Evolutionary conservation across 2,113 vertebrate species (phyloP), one percentile per base, ranked within the genome.

Genomic region (Thamnaconus septentrionalis): DNA sequence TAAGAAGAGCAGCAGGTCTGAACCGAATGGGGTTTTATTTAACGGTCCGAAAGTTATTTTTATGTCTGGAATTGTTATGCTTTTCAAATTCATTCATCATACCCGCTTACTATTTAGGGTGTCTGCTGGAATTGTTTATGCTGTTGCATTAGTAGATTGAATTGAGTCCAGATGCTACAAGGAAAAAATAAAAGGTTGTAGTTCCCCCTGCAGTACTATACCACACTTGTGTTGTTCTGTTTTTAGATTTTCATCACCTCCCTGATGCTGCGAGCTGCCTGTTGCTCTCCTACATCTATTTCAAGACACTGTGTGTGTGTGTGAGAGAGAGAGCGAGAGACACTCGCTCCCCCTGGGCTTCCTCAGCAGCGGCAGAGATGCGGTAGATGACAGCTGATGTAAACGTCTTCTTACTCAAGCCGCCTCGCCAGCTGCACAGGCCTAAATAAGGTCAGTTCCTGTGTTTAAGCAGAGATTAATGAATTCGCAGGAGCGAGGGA

Each of bases 391-490:
- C 79, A 79, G 59, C 56, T 67, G 60, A 73, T 49, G 56, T 79
- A 87, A 87, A 89, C 85, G 75, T 39, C 65, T 68, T 59, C 47
- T 56, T 50, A 44, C 31, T 45, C 59, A 5, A 41, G 9, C 7
- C 48, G 55, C 69, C 63, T 47, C 56, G 41, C 44, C 49, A 0
- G 0, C 41, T 18, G 50, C 61, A 73, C 53, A 83, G 62, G 58
- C 52, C 90, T 84, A 86, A 88, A 89, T 89, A 87, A 86, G 90
- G 89, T 69, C 4, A 66, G 54, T 74, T 78, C 53, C 78, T 63
- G 56, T 44, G 45, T 40, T 31, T 53, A 41, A n/a, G n/a, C 8
- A 10, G 1, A 64, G 62, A 74, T 55, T 44, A 56, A 76, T 63
- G 10, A 6, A 44, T 59, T n/a, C 73, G 63, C 11, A 9, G 3